Percentiles rank a stretch among this genome's conserved stretches.
These are phyloP conservation scores for Epirrhoe alternata DNA, from an alignment of 2,888 invertebrate species.

Conservation along the genomic window DNA sequence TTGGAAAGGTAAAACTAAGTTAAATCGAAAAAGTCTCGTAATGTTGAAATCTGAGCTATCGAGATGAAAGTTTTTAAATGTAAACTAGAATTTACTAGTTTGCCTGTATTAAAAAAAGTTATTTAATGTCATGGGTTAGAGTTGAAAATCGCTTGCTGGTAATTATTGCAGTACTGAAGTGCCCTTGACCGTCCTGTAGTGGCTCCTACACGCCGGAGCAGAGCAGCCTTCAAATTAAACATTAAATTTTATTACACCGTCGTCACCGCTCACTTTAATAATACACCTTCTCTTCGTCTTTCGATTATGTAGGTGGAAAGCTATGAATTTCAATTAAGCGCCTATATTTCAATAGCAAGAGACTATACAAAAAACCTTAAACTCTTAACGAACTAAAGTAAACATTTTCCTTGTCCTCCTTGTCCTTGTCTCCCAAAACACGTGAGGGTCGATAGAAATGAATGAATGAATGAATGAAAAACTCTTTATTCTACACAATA, in stretches of 20 bases:
- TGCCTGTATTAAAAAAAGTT: background rate
- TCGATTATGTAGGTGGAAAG: conserved; percentile 15
- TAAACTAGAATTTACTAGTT: conserved; percentile 3
- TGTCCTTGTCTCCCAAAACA: background rate
- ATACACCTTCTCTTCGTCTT: conserved; percentile 9
- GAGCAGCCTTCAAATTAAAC: conserved; percentile 56
- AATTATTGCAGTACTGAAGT: conserved; percentile 49
- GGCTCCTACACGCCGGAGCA: conserved; percentile 44
- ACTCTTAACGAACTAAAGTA: no score
- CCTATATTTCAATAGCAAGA: background rate
- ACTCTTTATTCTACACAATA: no score
- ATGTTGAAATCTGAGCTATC: conserved; percentile 1
- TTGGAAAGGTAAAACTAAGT: conserved; percentile 6
- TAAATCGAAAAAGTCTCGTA: conserved; percentile 18
- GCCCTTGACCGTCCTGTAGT: conserved; percentile 61
- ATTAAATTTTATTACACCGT: conserved; percentile 53
- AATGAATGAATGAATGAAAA: no score
- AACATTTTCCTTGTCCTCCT: no score
- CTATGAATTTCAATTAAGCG: conserved; percentile 4
- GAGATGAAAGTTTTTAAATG: conserved; percentile 3
- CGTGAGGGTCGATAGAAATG: background rate
- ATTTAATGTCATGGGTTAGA: conserved; percentile 15
- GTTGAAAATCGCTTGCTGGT: conserved; percentile 42
- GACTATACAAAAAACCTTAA: no score
- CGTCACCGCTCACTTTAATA: conserved; percentile 17